These are phyloP conservation scores for Pantala flavescens DNA, from an alignment of 1,140 invertebrate species.

Conservation along the genomic window DNA sequence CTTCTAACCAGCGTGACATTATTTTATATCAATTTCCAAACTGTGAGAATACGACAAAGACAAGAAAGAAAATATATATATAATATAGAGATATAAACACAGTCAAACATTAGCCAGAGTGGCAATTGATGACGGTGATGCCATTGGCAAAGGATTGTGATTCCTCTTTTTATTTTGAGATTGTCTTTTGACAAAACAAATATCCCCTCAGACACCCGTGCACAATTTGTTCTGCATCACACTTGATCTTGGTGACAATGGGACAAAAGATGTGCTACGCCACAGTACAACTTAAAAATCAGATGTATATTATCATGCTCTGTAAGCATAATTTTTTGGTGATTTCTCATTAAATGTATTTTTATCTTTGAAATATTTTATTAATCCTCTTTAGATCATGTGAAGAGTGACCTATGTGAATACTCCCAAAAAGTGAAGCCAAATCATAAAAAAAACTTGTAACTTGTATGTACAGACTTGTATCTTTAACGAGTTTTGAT, in stretches of 20 bases:
- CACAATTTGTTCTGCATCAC: constrained; percentile 14
- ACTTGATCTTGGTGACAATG: not conserved
- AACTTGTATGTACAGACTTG: constrained; percentile 17
- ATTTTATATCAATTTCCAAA: constrained; percentile 11
- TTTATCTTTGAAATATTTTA: constrained; percentile 28
- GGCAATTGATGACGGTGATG: not conserved
- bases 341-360: constrained; percentile 28
- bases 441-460: constrained; percentile 16
- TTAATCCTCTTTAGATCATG: constrained; percentile 21
- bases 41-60: not conserved
- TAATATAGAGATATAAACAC: not conserved
- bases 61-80: constrained; percentile 12
- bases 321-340: constrained; percentile 26
- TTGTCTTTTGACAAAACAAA: constrained; percentile 8
- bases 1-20: not conserved
- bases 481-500: constrained; percentile 17
- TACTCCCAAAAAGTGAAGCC: constrained; percentile 10
- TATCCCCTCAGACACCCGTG: not conserved
- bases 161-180: constrained; percentile 9
- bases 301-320: constrained; percentile 25
- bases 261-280: constrained; percentile 18
- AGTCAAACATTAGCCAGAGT: not conserved
- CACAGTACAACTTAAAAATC: constrained; percentile 25
- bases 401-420: constrained; percentile 17
- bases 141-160: constrained; percentile 2